These are phyloP conservation scores for Drosophila birchii DNA, from an alignment of 2,888 invertebrate species.

Conservation along the genomic window DNA sequence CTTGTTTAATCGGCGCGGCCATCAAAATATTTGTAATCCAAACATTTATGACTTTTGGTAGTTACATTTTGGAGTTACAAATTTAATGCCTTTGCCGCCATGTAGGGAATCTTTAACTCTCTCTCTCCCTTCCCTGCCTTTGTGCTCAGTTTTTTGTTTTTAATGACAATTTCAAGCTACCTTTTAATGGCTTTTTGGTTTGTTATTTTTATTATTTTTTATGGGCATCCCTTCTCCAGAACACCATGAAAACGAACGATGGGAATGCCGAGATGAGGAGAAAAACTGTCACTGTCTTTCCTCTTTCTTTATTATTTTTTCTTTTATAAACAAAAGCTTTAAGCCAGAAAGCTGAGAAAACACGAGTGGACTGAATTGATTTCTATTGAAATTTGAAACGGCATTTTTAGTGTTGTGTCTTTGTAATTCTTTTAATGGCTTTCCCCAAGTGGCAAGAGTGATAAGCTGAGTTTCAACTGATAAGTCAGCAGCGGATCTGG, in stretches of 20 bases:
- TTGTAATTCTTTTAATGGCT: conserved; percentile 34
- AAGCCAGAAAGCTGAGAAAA: conserved; percentile 39
- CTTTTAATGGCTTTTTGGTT: conserved; percentile 61
- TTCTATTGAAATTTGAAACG: conserved; percentile 77
- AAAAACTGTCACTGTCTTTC: conserved; percentile 27
- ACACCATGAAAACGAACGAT: conserved; percentile 15
- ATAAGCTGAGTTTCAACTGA: conserved; percentile 21
- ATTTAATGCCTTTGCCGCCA: conserved; percentile 51
- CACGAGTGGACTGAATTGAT: conserved; percentile 66
- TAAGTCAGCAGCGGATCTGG: conserved; percentile 18
- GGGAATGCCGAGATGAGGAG: conserved; percentile 48
- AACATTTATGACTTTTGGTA: conserved; percentile 60
- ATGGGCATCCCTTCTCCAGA: conserved; percentile 28
- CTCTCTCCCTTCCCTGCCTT: conserved; percentile 11
- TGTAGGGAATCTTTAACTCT: conserved; percentile 24
- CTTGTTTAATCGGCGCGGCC: conserved; percentile 47
- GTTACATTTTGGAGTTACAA: conserved; percentile 64
- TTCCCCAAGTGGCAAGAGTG: conserved; percentile 15
- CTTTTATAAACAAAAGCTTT: conserved; percentile 60
- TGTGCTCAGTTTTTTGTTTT: conserved; percentile 55
- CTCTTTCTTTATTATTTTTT: background rate
- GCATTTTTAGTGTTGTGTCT: conserved; percentile 61
- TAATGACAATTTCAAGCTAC: conserved; percentile 70
- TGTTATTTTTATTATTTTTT: conserved; percentile 43
- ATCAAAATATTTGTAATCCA: conserved; percentile 73